Evolutionary conservation across 2,797 vertebrate genomes (phyloP).

Genomic region (Eulemur mongoz): DNA sequence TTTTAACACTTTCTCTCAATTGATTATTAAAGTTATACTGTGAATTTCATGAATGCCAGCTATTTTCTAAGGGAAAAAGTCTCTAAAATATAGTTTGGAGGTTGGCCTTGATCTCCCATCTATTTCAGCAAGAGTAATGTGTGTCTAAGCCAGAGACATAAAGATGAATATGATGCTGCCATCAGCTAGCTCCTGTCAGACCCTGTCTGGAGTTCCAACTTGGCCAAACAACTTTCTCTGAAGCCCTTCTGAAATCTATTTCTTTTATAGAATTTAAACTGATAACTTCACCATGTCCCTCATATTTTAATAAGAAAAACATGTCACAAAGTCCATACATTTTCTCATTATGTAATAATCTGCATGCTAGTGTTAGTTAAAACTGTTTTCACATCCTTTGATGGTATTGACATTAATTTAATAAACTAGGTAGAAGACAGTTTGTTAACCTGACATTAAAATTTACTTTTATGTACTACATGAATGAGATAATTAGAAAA

Average conservation of each 20-base stretch:
- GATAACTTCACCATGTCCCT: background rate
- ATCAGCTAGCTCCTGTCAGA: background rate
- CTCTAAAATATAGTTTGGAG: background rate
- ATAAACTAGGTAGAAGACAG: background rate
- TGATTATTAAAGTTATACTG: background rate
- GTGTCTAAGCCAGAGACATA: background rate
- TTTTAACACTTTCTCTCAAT: conserved; percentile 32
- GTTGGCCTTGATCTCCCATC: background rate
- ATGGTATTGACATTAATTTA: background rate
- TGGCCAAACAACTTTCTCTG: background rate
- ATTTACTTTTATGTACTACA: background rate
- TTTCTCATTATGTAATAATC: conserved; percentile 53
- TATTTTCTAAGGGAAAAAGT: background rate
- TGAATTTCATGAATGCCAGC: background rate
- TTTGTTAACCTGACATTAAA: conserved; percentile 24
- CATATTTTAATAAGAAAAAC: conserved; percentile 43
- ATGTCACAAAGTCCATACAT: background rate
- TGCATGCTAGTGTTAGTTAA: background rate
- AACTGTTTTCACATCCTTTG: conserved; percentile 1
- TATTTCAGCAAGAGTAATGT: background rate
- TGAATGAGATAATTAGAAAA: background rate
- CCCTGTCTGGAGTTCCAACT: background rate
- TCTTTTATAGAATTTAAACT: conserved; percentile 41
- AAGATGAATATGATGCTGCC: background rate
- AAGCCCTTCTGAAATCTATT: background rate